Conservation (phyloP, 2,888 invertebrate genomes). For the Melanophora roralis region DNA sequence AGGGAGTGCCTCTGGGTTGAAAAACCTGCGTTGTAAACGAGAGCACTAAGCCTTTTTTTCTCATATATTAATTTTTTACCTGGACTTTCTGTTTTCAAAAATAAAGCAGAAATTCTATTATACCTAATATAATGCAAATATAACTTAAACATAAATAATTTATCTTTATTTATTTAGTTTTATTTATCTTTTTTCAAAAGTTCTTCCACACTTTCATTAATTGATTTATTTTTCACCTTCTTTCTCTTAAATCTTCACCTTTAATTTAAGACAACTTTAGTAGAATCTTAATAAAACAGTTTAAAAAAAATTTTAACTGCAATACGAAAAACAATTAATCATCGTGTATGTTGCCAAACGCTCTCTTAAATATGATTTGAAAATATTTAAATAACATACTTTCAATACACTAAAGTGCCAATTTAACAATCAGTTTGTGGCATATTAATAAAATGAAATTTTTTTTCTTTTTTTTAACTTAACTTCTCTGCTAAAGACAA, state of each 20-base stretch:
- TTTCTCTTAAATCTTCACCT: background rate
- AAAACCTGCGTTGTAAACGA: no score
- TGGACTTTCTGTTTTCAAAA: no score
- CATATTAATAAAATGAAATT: constrained; percentile 34
- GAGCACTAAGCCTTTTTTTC: no score
- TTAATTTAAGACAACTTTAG: background rate
- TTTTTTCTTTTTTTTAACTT: no score
- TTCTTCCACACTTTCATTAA: background rate
- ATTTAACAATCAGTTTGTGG: constrained; percentile 57
- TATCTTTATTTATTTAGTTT: no score
- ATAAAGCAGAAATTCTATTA: no score
- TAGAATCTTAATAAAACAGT: background rate
- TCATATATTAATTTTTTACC: no score
- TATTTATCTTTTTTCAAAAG: no score
- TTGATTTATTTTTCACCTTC: no score
- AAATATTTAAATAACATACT: constrained; percentile 58
- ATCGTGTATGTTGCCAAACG: constrained; percentile 29
- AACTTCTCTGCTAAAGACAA: constrained; percentile 11
- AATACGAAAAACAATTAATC: constrained; percentile 8
- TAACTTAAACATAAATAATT: no score
- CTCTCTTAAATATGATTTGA: constrained; percentile 19
- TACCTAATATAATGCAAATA: no score
- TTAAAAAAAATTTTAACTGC: background rate
- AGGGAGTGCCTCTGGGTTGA: no score
- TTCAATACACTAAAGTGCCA: constrained; percentile 50